A percentile compares a stretch with the other conserved stretches of the same genome.
Evolutionary conservation across 1,140 invertebrate genomes (phyloP).

Genomic region (Adelges cooleyi): DNA sequence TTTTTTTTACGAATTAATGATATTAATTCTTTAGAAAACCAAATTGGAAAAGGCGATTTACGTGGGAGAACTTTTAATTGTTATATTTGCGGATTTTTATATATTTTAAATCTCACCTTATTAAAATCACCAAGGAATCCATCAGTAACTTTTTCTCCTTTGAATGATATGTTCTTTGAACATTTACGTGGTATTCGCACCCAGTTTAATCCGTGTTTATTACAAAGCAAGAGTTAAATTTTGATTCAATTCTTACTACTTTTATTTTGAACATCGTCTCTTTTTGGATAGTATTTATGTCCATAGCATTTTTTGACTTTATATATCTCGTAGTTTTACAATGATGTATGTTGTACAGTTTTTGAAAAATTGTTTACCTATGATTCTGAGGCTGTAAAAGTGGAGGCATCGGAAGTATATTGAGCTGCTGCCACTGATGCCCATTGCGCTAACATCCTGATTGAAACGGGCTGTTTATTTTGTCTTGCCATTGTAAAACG

Average conservation of each 20-base stretch:
- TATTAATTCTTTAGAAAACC: too few relatives aligned
- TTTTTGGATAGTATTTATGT: background rate
- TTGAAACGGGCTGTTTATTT: background rate
- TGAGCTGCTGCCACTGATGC: background rate
- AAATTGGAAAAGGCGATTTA: too few relatives aligned
- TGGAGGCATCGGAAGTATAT: too few relatives aligned
- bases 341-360: too few relatives aligned
- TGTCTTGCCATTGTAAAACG: background rate
- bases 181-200: constrained; percentile 20
- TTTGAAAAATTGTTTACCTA: too few relatives aligned
- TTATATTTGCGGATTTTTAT: too few relatives aligned
- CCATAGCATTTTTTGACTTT: background rate
- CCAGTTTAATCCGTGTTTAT: constrained; percentile 31
- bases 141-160: constrained; percentile 19
- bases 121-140: constrained; percentile 25
- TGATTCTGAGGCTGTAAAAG: too few relatives aligned
- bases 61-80: too few relatives aligned
- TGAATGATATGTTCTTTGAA: constrained; percentile 7
- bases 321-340: too few relatives aligned
- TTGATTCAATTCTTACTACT: background rate
- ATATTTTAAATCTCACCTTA: too few relatives aligned
- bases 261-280: constrained; percentile 22
- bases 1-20: too few relatives aligned
- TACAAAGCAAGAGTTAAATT: constrained; percentile 20
- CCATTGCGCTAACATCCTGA: too few relatives aligned